These are phyloP conservation scores for Clostera curtula DNA, from an alignment of 2,888 invertebrate genomes.

Conservation along the genomic window DNA sequence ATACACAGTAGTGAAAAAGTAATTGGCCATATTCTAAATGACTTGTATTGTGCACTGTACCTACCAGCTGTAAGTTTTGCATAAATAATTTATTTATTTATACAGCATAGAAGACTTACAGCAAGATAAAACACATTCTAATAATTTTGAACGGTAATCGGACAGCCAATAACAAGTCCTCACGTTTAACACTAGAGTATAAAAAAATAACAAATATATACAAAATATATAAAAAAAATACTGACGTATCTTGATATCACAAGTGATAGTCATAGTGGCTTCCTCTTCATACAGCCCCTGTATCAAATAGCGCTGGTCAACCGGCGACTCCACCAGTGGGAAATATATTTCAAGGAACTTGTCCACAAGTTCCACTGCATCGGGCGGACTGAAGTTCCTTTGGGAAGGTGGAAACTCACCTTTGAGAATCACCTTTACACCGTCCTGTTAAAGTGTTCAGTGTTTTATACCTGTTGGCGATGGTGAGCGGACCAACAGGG, in stretches of 20 bases:
- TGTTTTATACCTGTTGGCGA: too few species aligned
- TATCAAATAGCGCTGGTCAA: slow-evolving; percentile 66
- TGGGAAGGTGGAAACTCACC: slow-evolving; percentile 55
- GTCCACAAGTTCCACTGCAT: slow-evolving; percentile 65
- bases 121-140: too few species aligned
- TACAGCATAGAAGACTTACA: too few species aligned
- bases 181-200: too few species aligned
- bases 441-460: slow-evolving; percentile 76
- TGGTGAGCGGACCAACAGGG: too few species aligned
- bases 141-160: too few species aligned
- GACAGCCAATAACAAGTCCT: too few species aligned
- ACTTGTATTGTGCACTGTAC: too few species aligned
- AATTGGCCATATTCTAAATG: too few species aligned
- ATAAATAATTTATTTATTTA: too few species aligned
- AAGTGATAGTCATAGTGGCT: slow-evolving; percentile 77
- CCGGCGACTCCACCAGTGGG: slow-evolving; percentile 73
- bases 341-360: slow-evolving; percentile 81
- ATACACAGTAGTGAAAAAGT: too few species aligned
- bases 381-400: slow-evolving; percentile 69
- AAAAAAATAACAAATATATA: not conserved
- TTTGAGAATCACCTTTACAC: slow-evolving; percentile 37
- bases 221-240: slow-evolving; percentile 9
- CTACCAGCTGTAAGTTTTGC: too few species aligned
- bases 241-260: slow-evolving; percentile 41
- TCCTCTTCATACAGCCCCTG: slow-evolving; percentile 77